Percentiles rank a stretch among this genome's conserved stretches.
phyloP scores from a whole-genome alignment of 2,888 invertebrate genomes.

The Caenorhabditis virilis region DNA sequence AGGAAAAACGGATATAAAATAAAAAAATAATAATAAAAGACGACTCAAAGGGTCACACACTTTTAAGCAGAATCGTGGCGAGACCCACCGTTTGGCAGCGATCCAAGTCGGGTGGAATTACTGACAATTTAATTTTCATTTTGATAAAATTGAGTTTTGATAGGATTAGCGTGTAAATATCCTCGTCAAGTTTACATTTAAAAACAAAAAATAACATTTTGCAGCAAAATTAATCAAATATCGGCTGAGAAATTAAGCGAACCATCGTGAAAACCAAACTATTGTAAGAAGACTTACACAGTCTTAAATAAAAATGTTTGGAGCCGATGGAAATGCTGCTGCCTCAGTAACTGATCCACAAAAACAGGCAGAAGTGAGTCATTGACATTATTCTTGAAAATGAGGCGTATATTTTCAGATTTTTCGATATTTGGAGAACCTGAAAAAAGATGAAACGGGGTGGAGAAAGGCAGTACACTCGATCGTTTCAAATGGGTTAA shows the following conservation, averaged over 20 bases:
- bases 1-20: constrained; percentile 1
- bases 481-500: constrained; percentile 18
- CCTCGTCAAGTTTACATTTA: neutral
- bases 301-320: constrained; percentile 7
- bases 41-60: constrained; percentile 24
- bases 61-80: constrained; percentile 12
- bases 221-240: neutral
- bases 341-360: constrained; percentile 41
- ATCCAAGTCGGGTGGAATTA: neutral
- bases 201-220: neutral
- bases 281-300: neutral
- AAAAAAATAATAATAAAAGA: too few relatives aligned
- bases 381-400: neutral
- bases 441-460: constrained; percentile 51
- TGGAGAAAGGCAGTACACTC: constrained; percentile 50
- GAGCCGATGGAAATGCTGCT: constrained; percentile 23
- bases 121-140: neutral
- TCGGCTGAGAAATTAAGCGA: neutral
- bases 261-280: neutral
- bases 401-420: constrained; percentile 26
- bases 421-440: constrained; percentile 41
- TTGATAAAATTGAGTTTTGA: neutral
- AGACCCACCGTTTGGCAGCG: constrained; percentile 26
- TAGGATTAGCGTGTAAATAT: too few relatives aligned
- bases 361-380: constrained; percentile 37